Evolutionary conservation across 2,888 invertebrate species (phyloP), one percentile per base, ranked within the genome.

Genomic region (Iselma pallidipennis): DNA sequence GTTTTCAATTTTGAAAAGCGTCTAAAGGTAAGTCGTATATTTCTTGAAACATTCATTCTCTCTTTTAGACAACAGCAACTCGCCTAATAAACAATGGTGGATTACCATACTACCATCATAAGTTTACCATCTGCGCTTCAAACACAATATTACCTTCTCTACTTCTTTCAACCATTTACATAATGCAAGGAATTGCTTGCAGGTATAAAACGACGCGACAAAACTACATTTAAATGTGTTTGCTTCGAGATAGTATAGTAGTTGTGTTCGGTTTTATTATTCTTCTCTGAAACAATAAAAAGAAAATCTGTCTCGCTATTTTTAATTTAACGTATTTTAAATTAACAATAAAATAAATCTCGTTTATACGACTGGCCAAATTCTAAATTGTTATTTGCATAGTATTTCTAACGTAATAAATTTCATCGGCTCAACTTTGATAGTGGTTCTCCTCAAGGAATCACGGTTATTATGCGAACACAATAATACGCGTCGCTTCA

Each of bases 1-100:
- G 50, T 54, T 60, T 56, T 52, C 57, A 59, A 55, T 55, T 59
- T 51, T 48, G 58, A 29, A 57, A 54, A 55, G 61, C 59, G 49
- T 59, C 59, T 65, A 58, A 45, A 66, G 64, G 66, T 66, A 60
- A 58, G 63, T 66, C 14, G 57, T 56, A 53, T 57, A 62, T 65
- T 59, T 29, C 16, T 50, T 58, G 26, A 42, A 10, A 53, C 49
- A 45, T 37, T 33, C 21, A 21, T 21, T 45, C 21, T 12, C 4
- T 21, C 21, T 37, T 33, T 12, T 14, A 33, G 14, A 6, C 33
- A 21, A 1, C 7, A 42, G 19, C 3, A 56, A 59, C 33, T 55
- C 26, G 50, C 49, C 57, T 53, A 51, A 66, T 64, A 64, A 62
- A 66, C 66, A 66, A 66, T 57, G 45, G 23, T 37, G 10, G 56